Evolutionary conservation across 2,888 invertebrate genomes (phyloP).

Genomic region (Xanthostigma xanthostigma): DNA sequence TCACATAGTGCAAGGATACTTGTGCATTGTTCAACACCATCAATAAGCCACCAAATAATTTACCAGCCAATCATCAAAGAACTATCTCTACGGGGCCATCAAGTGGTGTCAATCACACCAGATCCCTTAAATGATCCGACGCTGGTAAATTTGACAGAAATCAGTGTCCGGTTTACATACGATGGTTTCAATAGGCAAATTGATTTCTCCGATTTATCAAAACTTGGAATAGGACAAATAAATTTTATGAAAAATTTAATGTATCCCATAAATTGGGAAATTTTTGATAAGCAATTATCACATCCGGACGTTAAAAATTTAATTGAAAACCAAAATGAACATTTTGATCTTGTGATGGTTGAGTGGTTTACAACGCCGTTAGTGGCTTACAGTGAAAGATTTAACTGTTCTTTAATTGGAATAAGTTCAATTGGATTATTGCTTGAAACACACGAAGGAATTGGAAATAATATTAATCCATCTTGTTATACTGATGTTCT

Average conservation of each 20-base stretch:
- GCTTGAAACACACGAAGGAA: constrained; percentile 2
- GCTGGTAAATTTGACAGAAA: constrained; percentile 25
- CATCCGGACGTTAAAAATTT: constrained; percentile 8
- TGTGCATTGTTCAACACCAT: constrained; percentile 26
- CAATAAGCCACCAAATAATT: constrained; percentile 32
- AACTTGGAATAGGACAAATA: neutral
- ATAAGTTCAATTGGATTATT: constrained; percentile 7
- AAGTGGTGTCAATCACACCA: constrained; percentile 29
- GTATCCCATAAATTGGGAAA: neutral
- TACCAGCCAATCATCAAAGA: constrained; percentile 27
- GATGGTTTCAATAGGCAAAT: neutral
- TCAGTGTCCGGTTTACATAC: constrained; percentile 16
- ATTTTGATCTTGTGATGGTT: constrained; percentile 20
- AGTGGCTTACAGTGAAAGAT: constrained; percentile 13
- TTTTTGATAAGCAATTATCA: constrained; percentile 8
- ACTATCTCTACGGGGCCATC: constrained; percentile 29
- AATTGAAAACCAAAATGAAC: constrained; percentile 5
- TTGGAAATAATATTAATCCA: constrained; percentile 15
- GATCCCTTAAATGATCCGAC: constrained; percentile 20
- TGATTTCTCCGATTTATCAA: neutral
- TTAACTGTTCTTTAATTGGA: constrained; percentile 18
- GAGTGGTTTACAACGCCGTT: constrained; percentile 14
- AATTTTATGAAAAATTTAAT: neutral
- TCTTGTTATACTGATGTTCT: constrained; percentile 8
- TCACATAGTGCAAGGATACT: constrained; percentile 22